Evolutionary conservation across 2,888 invertebrate genomes (phyloP).

Genomic region (Synanthedon andrenaeformis): DNA sequence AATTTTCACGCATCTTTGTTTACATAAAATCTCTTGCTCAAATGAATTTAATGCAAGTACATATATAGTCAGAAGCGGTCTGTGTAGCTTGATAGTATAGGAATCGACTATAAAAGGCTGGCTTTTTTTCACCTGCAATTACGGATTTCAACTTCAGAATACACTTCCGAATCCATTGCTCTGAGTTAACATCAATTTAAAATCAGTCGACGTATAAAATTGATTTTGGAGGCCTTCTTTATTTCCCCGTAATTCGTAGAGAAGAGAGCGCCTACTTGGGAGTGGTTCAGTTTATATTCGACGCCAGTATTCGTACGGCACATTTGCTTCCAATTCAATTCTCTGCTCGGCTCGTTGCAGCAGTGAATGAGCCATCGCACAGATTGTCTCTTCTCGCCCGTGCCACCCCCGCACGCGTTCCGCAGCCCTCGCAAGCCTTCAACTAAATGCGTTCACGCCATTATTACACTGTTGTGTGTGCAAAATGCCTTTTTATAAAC

Average conservation of each 20-base stretch:
- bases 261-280: constrained; percentile 29
- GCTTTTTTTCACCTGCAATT: no score
- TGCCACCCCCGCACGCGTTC: constrained; percentile 16
- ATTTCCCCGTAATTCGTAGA: constrained; percentile 38
- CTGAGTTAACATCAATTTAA: constrained; percentile 1
- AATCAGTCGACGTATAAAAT: constrained; percentile 20
- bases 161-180: no score
- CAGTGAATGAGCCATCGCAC: constrained; percentile 59
- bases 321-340: constrained; percentile 67
- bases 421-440: constrained; percentile 15
- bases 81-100: no score
- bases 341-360: constrained; percentile 59
- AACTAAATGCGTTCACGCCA: constrained; percentile 22
- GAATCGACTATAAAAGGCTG: no score
- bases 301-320: constrained; percentile 51
- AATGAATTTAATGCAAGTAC: no score
- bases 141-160: no score
- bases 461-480: constrained; percentile 22
- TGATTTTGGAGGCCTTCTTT: constrained; percentile 21
- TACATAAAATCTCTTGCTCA: no score
- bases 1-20: no score
- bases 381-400: constrained; percentile 41
- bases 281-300: constrained; percentile 58
- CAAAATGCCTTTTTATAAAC: constrained; percentile 20
- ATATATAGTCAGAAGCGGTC: no score